A percentile compares a stretch with the other conserved stretches of the same genome.
Conservation (phyloP, 2,113 vertebrate species). For the Mirza zaza region DNA sequence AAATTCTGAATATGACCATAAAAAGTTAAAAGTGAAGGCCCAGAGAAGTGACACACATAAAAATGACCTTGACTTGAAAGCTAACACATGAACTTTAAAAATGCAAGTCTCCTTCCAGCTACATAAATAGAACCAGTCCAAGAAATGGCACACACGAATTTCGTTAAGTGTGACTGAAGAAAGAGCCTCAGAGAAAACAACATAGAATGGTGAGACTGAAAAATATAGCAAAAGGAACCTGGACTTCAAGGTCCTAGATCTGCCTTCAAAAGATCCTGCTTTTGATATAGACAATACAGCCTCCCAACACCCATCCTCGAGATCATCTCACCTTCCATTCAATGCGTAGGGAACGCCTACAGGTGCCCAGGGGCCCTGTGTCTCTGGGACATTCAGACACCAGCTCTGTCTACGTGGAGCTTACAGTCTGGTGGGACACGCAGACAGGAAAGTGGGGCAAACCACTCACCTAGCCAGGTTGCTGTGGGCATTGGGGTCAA, state of each 20-base stretch:
- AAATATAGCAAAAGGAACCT: neutral
- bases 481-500: neutral
- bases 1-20: neutral
- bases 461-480: no score
- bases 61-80: neutral
- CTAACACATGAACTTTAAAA: slow-evolving; percentile 47
- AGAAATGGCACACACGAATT: neutral
- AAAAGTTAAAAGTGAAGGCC: neutral
- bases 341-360: neutral
- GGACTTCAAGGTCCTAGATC: neutral
- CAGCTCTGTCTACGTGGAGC: accelerated
- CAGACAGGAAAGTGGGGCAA: neutral
- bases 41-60: neutral
- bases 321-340: neutral
- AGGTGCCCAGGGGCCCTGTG: accelerated
- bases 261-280: neutral
- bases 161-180: neutral
- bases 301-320: neutral
- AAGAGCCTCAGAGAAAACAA: neutral
- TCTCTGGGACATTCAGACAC: neutral
- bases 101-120: neutral
- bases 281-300: neutral
- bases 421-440: neutral
- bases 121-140: slow-evolving; percentile 31
- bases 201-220: neutral